phyloP scores from a whole-genome alignment of 2,888 invertebrate species.

The Orthosia incerta region DNA sequence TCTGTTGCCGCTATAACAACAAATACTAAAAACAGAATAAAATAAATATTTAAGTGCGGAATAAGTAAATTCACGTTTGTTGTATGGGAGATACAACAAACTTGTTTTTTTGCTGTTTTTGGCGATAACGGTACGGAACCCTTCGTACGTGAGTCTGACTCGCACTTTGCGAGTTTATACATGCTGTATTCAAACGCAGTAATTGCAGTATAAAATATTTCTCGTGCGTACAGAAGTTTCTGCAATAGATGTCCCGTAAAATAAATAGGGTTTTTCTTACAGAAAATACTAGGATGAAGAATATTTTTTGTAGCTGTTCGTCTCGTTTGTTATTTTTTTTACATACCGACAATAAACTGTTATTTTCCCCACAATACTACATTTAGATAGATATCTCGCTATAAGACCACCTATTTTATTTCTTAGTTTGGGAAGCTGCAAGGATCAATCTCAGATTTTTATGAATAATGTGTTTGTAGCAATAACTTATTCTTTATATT shows the following conservation, averaged over 20 bases:
- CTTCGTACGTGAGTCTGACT: too few relatives aligned
- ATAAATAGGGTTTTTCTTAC: not conserved
- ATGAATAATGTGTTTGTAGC: not conserved
- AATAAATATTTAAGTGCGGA: too few relatives aligned
- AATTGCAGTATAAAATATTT: not conserved
- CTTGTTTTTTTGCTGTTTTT: too few relatives aligned
- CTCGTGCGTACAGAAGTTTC: too few relatives aligned
- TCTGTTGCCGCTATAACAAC: too few relatives aligned
- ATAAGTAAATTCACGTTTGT: too few relatives aligned
- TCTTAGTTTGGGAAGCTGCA: not conserved
- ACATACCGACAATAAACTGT: not conserved
- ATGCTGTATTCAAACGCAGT: too few relatives aligned
- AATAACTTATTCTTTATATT: not conserved
- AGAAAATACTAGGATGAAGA: not conserved
- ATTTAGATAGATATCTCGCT: not conserved
- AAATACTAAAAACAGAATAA: too few relatives aligned
- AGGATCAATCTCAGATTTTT: not conserved
- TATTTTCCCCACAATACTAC: not conserved
- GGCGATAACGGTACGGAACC: too few relatives aligned
- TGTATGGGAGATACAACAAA: too few relatives aligned
- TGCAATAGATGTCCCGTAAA: too few relatives aligned
- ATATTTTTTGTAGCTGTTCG: not conserved
- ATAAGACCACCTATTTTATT: conserved; percentile 4
- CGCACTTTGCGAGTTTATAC: too few relatives aligned
- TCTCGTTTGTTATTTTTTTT: not conserved